Evolutionary conservation across 1,140 invertebrate genomes (phyloP), one percentile per base, ranked within the genome.

Genomic region (Myzus persicae): DNA sequence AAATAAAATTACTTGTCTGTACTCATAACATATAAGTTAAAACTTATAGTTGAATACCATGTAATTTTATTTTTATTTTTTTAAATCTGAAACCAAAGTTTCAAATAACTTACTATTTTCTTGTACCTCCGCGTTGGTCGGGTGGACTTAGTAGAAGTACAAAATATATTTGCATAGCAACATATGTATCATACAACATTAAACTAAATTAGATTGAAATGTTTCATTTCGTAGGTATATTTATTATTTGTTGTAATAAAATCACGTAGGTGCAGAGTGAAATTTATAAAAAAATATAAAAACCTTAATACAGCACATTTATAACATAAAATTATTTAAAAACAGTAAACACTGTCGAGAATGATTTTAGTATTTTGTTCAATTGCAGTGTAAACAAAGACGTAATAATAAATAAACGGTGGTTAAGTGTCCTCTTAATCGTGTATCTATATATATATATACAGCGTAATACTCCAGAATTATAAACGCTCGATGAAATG

Each of bases 301-400:
- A 67, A 67, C 3, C 7, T n/a, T 14, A 67, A 67, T 67, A n/a
- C 59, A n/a, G 36, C 3, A 76, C 4, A n/a, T 76, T 76, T 20
- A 76, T 5, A 76, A 36, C 14, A 14, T 36, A 76, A 14, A 76
- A 76, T 76, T 76, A 76, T 76, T 76, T 76, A n/a, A 76, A 76
- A n/a, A 76, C n/a, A 76, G 11, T 76, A 18, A 67, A 76, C n/a
- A n/a, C 59, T n/a, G 31, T n/a, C n/a, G 31, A 76, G 59, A n/a
- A 76, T 76, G 59, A 76, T 76, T 76, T 76, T 76, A n/a, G n/a
- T n/a, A 76, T 76, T 76, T 76, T 76, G n/a, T n/a, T 76, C 59
- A n/a, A 76, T 76, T 76, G 59, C 59, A n/a, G 18, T n/a, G 14
- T 76, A 76, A 76, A 76, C 59, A 76, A 76, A 36, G n/a, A 76